phyloP scores from a whole-genome alignment of 2,888 invertebrate species.

The Tanytarsus gracilentus region DNA sequence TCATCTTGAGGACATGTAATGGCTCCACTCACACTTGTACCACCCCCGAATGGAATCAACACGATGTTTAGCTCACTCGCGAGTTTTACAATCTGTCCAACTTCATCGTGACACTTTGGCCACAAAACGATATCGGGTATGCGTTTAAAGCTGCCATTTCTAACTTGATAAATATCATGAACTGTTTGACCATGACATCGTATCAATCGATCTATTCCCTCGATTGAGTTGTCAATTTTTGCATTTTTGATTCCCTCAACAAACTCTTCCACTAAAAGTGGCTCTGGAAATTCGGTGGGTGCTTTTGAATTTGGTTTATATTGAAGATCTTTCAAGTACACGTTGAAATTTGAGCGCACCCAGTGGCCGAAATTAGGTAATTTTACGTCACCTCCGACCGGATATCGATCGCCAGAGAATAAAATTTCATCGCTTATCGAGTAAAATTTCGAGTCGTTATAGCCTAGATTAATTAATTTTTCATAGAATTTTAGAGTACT shows the following conservation, averaged over 20 bases:
- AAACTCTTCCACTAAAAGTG: constrained; percentile 54
- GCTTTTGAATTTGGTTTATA: constrained; percentile 50
- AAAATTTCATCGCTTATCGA: constrained; percentile 53
- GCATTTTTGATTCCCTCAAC: constrained; percentile 49
- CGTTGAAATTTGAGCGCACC: constrained; percentile 62
- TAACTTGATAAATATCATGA: constrained; percentile 73
- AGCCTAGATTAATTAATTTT: constrained; percentile 47
- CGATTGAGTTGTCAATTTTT: constrained; percentile 54
- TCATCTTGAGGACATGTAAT: constrained; percentile 75
- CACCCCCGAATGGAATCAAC: constrained; percentile 90
- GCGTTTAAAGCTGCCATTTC: constrained; percentile 63
- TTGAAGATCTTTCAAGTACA: constrained; percentile 47
- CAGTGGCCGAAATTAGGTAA: constrained; percentile 75
- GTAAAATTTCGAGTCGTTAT: constrained; percentile 83
- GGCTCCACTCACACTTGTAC: constrained; percentile 85
- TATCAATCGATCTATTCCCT: constrained; percentile 75
- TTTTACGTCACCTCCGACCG: constrained; percentile 55
- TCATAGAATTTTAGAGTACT: background rate
- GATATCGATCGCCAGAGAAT: constrained; percentile 54
- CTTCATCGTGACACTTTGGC: constrained; percentile 82
- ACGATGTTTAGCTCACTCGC: constrained; percentile 68
- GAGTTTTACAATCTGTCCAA: constrained; percentile 65
- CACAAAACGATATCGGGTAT: constrained; percentile 92
- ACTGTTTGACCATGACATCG: constrained; percentile 90
- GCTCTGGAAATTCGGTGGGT: constrained; percentile 56